Base-by-base conservation (phyloP, 2,888 invertebrate species). In the Gandaritis pyraliata region DNA sequence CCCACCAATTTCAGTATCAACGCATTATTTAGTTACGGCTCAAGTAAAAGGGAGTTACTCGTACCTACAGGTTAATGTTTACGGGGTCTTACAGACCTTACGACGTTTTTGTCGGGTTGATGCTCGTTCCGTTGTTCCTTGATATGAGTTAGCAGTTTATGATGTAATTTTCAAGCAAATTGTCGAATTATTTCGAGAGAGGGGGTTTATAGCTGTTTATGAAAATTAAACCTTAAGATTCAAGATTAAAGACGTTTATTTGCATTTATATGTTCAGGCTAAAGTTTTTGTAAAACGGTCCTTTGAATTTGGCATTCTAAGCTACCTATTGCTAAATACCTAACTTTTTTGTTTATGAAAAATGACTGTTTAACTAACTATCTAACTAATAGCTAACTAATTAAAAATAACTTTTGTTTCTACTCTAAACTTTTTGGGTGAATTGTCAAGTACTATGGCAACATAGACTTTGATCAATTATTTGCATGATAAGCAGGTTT, bases 11-110 rank as follows among this genome's bases (percentile, higher is more conserved):
- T 30, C 33, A 48, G 51, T 36, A 57, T 29, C 8, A 61, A 49
- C 52, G 46, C 54, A 51, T 64, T 58, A 58, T 50, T 61, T 59
- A 58, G 54, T 57, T 43, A 61, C 47, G 51, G 54, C 49, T 50
- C 60, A 61, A 58, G 53, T 59, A 53, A 60, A 58, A 52, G 50
- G 43, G 55, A 38, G 63, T 68, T 66, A 53, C n/a, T n/a, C n/a
- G n/a, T n/a, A n/a, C 53, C 45, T 54, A 64, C 67, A 65, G 69
- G 70, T 72, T 72, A 70, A 72, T 68, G 69, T 60, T 65, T 62
- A 68, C 51, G 57, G 63, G 62, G 65, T 47, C 58, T 55, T 52
- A 59, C 54, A 49, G 64, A 64, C 59, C 65, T 63, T 64, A 61
- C 69, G 68, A 71, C 64, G 68, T 68, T 72, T 69, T 70, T 68